A percentile compares a stretch with the other conserved stretches of the same genome.
phyloP scores from a whole-genome alignment of 2,888 invertebrate species.

The Cryptus viduatorius region DNA sequence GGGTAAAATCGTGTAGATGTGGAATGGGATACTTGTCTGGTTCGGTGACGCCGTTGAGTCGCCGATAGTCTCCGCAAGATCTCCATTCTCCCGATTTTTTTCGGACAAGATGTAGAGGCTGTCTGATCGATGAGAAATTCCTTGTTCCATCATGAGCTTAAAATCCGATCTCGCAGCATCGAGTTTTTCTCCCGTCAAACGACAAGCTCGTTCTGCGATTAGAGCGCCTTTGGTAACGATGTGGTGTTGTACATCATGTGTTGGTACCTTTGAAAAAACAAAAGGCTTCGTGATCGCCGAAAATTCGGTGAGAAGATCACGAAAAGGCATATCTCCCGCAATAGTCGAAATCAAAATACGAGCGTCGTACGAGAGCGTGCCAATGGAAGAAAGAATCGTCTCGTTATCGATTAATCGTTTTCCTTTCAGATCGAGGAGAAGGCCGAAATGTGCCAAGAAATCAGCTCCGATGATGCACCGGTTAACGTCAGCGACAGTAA shows the following conservation, averaged over 20 bases:
- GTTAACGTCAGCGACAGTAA: conserved; percentile 77
- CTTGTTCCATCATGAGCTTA: conserved; percentile 66
- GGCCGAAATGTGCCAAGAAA: conserved; percentile 75
- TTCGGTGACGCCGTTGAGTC: conserved; percentile 72
- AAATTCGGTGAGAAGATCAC: conserved; percentile 50
- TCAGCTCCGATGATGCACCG: conserved; percentile 79
- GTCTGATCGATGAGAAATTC: conserved; percentile 71
- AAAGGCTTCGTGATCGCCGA: conserved; percentile 57
- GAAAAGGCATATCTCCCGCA: conserved; percentile 40
- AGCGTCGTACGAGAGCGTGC: conserved; percentile 12
- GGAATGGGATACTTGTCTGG: conserved; percentile 75
- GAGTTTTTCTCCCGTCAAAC: conserved; percentile 69
- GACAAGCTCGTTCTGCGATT: conserved; percentile 68
- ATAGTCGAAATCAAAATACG: conserved; percentile 40
- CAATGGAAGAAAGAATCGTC: conserved; percentile 42
- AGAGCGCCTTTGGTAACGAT: conserved; percentile 70
- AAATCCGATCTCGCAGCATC: conserved; percentile 70
- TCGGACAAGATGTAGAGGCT: conserved; percentile 71
- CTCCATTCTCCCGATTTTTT: conserved; percentile 71
- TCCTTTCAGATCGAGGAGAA: conserved; percentile 76
- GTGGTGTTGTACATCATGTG: conserved; percentile 67
- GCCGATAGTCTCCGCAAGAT: conserved; percentile 75
- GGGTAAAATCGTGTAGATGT: conserved; percentile 72
- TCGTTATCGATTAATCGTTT: conserved; percentile 69
- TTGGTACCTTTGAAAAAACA: background rate